Conservation (phyloP, 1,140 invertebrate species). For the Lepidurus couesii region DNA sequence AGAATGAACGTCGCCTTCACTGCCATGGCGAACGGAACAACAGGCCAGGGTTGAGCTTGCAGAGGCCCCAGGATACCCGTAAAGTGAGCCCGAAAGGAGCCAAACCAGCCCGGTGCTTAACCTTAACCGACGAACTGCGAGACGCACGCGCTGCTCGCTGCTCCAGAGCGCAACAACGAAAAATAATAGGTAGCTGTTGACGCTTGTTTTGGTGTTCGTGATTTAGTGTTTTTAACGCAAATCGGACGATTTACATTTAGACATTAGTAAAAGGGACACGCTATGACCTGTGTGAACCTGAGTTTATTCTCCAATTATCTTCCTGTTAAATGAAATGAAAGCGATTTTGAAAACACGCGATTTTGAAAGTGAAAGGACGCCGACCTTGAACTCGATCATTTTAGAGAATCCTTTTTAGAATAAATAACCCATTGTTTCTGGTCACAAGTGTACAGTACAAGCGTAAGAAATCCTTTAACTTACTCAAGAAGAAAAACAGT, state of each 20-base stretch:
- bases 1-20: slow-evolving; percentile 27
- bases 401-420: background rate
- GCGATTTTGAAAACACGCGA: background rate
- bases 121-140: background rate
- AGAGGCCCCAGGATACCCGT: background rate
- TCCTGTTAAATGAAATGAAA: too few relatives aligned
- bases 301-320: too few relatives aligned
- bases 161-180: background rate
- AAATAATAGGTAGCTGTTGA: background rate
- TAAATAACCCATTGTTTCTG: background rate
- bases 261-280: too few relatives aligned
- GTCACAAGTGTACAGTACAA: too few relatives aligned
- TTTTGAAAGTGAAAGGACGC: background rate
- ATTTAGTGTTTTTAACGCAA: too few relatives aligned
- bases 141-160: background rate
- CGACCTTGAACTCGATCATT: slow-evolving; percentile 1
- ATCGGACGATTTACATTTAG: too few relatives aligned
- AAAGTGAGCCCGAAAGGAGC: background rate
- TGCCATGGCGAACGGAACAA: slow-evolving; percentile 32
- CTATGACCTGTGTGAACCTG: too few relatives aligned
- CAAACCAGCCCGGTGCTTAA: background rate
- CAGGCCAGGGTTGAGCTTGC: background rate
- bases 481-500: too few relatives aligned
- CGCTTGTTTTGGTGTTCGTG: background rate
- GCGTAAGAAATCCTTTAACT: too few relatives aligned